Evolutionary conservation across 1,140 invertebrate species (phyloP), one percentile per base, ranked within the genome.

Genomic region (Carposina sasakii): DNA sequence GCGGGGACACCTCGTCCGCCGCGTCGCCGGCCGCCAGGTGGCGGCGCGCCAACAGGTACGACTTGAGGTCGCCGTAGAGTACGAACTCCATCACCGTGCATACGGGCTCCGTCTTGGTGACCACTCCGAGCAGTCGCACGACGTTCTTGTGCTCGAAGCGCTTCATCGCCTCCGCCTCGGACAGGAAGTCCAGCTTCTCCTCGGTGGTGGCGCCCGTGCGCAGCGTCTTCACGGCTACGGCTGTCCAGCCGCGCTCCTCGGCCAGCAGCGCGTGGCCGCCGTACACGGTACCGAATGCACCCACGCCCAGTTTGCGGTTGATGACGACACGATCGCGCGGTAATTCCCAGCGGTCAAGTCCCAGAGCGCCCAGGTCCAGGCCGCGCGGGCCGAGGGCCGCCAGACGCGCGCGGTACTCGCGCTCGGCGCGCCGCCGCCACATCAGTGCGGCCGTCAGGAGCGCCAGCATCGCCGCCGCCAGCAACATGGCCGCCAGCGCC

Each of bases 81-180:
- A 97, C 96, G 56, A 96, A 96, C 73, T 98, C 96, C 91, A 98
- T 96, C 0, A 98, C 90, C 3, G 95, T 95, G 65, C 94, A 94
- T 12, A 96, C 90, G 0, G 96, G 95, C 56, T 96, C 93, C 33
- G 89, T 90, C 67, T 92, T 91, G 1, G 93, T 94, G 59, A 93
- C 95, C 20, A 98, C 94, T 1, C 91, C 95, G 0, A 98, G 76
- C 2, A 98, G 84, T 55, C 92, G 91, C 0, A 98, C 91, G 22
- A 98, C 93, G 71, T 98, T 98, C 54, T 91, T 91, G 71, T 98
- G 96, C 39, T 95, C 91, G 72, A 98, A 95, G 36, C 92, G 87
- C 66, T 97, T 97, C 93, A 98, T 97, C 16, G 94, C 90, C 70
- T 96, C 94, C 0, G 95, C 95, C 74, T 98, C 96, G 43, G 93